Conservation (phyloP, 1,140 invertebrate species). For the Drosophila tani region DNA sequence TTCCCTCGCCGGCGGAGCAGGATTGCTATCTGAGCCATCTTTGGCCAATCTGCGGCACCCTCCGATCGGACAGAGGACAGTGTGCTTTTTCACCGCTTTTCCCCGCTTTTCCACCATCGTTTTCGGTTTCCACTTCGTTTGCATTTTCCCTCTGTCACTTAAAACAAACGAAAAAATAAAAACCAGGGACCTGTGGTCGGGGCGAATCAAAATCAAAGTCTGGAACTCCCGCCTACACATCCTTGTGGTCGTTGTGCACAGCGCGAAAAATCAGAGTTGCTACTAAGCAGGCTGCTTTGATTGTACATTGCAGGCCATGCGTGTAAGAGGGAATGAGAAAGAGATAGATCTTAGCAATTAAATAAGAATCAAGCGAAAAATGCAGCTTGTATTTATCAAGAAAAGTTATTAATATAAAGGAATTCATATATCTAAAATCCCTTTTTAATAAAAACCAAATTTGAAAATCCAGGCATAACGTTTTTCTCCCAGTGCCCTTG, state of each 20-base stretch:
- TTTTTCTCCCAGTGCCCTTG: constrained; percentile 2
- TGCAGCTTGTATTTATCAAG: too few relatives aligned
- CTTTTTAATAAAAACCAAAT: too few relatives aligned
- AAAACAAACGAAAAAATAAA: constrained; percentile 32
- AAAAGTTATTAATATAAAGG: too few relatives aligned
- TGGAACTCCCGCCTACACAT: constrained; percentile 2
- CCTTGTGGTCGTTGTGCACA: constrained; percentile 13
- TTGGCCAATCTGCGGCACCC: constrained; percentile 21
- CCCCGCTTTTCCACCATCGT: neutral
- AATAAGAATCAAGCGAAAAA: too few relatives aligned
- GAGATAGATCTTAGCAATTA: too few relatives aligned
- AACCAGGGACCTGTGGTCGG: constrained; percentile 7
- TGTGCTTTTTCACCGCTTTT: neutral
- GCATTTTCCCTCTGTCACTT: constrained; percentile 43
- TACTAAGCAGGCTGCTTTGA: too few relatives aligned
- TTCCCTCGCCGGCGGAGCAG: neutral
- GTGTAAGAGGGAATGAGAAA: too few relatives aligned
- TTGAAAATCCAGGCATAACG: too few relatives aligned
- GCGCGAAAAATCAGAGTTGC: neutral
- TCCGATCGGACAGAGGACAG: constrained; percentile 5
- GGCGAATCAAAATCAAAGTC: constrained; percentile 38
- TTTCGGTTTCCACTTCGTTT: constrained; percentile 48
- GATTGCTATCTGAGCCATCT: constrained; percentile 4
- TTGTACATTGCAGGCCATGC: too few relatives aligned
- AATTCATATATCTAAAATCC: too few relatives aligned